Evolutionary conservation across 2,113 vertebrate genomes (phyloP), one percentile per base, ranked within the genome.

Genomic region (Dasypus novemcinctus): DNA sequence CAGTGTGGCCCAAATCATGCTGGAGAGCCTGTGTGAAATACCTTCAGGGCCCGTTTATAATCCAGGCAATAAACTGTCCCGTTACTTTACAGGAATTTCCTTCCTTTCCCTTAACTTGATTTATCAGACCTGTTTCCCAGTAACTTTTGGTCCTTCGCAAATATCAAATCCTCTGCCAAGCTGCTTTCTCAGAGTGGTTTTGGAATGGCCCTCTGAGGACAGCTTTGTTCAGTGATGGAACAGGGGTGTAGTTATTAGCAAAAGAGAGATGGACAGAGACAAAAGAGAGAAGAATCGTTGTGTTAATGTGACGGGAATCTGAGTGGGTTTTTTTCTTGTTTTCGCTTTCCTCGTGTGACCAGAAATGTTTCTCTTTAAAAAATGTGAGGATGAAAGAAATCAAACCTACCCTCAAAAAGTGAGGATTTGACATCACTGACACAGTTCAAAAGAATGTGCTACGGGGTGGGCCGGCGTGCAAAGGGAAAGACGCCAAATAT

Each of bases 81-180:
- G 46, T 82, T 90, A 52, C 68, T 96, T 97, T 64, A 95, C 63
- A 87, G 66, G 57, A 9, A 49, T n/a, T 71, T 75, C 80, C 68
- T 84, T 86, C 63, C 69, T 86, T 75, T 75, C 76, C 41, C 66
- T 66, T 90, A 41, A 78, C 27, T 79, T 93, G 78, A 95, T 96
- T 96, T 95, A 90, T 96, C 88, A 89, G 41, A 59, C n/a, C 54
- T 49, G 41, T 57, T 90, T 92, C 82, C 91, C 69, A 15, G 29
- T 86, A 87, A 93, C 88, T 88, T 91, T 78, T 81, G 80, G 52
- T 52, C 66, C 63, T 91, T 92, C 27, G 68, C 91, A 93, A 87
- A 81, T 5, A 92, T 27, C 68, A 83, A 78, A 74, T 78, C 54
- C 36, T 92, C 76, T 43, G 52, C 76, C 92, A 76, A 38, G 49